These are phyloP conservation scores for Drosophila nebulosa DNA, from an alignment of 1,140 invertebrate species.

Conservation along the genomic window DNA sequence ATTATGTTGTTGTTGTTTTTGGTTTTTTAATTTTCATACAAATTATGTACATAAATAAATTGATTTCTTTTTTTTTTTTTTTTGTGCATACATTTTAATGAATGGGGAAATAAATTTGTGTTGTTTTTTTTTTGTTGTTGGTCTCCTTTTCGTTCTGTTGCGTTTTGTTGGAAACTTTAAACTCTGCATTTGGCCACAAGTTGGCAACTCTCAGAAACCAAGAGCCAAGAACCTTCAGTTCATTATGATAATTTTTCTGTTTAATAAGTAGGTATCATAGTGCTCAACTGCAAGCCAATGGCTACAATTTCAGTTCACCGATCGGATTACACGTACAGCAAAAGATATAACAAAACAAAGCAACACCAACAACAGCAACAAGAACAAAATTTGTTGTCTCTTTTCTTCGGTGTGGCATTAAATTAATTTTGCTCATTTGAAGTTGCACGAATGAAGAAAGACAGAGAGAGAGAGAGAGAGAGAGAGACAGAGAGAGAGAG, in stretches of 20 bases:
- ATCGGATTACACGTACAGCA: conserved; percentile 74
- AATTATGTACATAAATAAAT: neutral
- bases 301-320: conserved; percentile 72
- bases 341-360: conserved; percentile 10
- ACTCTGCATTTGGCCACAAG: neutral
- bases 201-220: neutral
- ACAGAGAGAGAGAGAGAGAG: conserved; percentile 21
- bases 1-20: conserved; percentile 48
- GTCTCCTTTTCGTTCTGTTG: too few relatives aligned
- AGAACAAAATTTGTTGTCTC: conserved; percentile 13
- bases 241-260: conserved; percentile 28
- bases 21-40: conserved; percentile 16
- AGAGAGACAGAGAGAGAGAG: conserved; percentile 8
- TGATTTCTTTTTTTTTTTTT: neutral
- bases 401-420: conserved; percentile 60
- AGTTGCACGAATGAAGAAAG: neutral
- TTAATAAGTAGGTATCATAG: conserved; percentile 67
- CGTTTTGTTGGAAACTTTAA: neutral
- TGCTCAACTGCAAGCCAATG: conserved; percentile 68
- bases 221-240: neutral
- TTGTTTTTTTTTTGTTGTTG: neutral
- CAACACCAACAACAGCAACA: too few relatives aligned
- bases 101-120: neutral
- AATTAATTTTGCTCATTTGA: conserved; percentile 75
- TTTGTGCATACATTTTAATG: neutral